Base-by-base conservation (phyloP, 2,888 invertebrate genomes). In the Lithophane socia region DNA sequence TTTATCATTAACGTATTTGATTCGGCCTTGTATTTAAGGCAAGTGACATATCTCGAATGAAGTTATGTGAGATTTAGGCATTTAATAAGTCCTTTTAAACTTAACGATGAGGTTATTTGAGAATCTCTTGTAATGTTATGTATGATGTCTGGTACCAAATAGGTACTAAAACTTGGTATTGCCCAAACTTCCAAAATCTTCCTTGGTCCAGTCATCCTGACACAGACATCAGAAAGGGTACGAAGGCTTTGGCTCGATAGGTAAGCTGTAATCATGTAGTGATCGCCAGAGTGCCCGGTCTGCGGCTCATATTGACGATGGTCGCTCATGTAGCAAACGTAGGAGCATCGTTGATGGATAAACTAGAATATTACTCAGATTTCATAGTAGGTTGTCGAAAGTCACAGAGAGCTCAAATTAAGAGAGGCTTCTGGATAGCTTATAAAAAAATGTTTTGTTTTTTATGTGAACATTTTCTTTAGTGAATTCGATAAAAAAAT, bases 231-330 rank as follows among this genome's bases (percentile, higher is more conserved):
- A 70, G 69, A 66, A 42, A 73, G 24, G n/a, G 44, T 54, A 44
- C 52, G 21, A 64, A 63, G 37, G 44, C 47, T 49, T 65, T 47
- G 18, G 12, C 54, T 66, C 44, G 37, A 37, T 49, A 66, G 68
- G n/a, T 49, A 42, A 52, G 49, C 29, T 16, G 58, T 74, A 60
- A 75, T 73, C 37, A 52, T 56, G 16, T 81, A 71, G 76, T 54
- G 74, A 70, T 75, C n/a, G n/a, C 44, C 47, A 49, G 72, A 77
- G 69, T 75, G 69, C 44, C 71, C 58, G 47, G 58, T 75, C 37
- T 77, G 58, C 77, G 61, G 63, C 73, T 61, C 68, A 72, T 82
- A 77, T 76, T 81, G 82, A 52, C 68, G 71, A 74, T 60, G 9
- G 47, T 54, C 37, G 29, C 29, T 60, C 65, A 58, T 74, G 61